Percentiles rank a stretch among this genome's conserved stretches.
Conservation (phyloP, 2,888 invertebrate species). For the Agrotis puta region DNA sequence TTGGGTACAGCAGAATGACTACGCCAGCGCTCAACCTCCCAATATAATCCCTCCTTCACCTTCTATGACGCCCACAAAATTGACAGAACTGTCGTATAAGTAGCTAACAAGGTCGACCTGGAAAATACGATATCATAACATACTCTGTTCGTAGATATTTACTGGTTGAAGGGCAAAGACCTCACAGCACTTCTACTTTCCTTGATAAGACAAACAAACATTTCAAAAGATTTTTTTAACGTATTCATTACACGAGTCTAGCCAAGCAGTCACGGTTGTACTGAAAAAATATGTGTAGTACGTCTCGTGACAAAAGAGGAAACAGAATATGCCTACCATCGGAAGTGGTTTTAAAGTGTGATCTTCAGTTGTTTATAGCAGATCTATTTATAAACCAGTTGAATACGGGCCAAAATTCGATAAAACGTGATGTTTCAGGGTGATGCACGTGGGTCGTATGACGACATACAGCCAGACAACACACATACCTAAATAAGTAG, state of each 20-base stretch:
- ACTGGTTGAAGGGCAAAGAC: conserved; percentile 43
- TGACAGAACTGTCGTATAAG: conserved; percentile 35
- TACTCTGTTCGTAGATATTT: conserved; percentile 13
- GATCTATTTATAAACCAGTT: conserved; percentile 72
- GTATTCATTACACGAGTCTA: conserved; percentile 9
- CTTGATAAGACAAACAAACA: conserved; percentile 5
- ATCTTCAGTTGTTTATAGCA: conserved; percentile 75
- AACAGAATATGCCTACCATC: conserved; percentile 66
- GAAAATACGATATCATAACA: conserved; percentile 31
- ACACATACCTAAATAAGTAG: conserved; percentile 75
- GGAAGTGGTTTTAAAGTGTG: conserved; percentile 75
- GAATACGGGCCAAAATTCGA: conserved; percentile 83
- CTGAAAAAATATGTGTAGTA: conserved; percentile 21
- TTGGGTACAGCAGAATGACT: neutral
- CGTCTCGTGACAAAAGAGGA: conserved; percentile 59
- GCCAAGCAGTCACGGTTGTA: conserved; percentile 18
- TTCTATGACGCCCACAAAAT: conserved; percentile 33
- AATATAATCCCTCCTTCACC: conserved; percentile 30
- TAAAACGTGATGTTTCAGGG: conserved; percentile 83
- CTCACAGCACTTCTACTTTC: conserved; percentile 37
- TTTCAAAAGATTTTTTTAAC: neutral
- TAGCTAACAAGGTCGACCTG: conserved; percentile 38
- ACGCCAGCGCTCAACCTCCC: conserved; percentile 5
- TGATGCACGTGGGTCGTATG: conserved; percentile 79
- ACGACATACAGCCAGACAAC: conserved; percentile 74